phyloP scores from a whole-genome alignment of 2,113 vertebrate species.

The Apaloderma vittatum region DNA sequence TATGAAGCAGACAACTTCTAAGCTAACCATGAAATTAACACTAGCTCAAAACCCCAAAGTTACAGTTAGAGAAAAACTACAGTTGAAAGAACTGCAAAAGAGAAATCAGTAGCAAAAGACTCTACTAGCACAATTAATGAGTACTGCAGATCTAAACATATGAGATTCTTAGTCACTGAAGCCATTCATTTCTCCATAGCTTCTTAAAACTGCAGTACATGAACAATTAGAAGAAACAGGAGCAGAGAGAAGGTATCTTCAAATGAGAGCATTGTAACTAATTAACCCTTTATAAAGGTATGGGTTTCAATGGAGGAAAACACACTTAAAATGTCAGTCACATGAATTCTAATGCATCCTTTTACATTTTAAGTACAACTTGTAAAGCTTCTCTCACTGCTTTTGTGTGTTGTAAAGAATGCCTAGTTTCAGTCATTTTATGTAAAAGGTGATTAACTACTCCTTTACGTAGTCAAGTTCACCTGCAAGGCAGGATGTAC shows the following conservation, averaged over 20 bases:
- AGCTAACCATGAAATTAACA: not conserved
- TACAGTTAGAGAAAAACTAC: not conserved
- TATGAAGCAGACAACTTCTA: not conserved
- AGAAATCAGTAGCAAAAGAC: not conserved
- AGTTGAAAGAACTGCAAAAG: not conserved
- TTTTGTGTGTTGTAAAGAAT: not conserved
- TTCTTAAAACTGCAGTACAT: not conserved
- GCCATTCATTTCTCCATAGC: not conserved
- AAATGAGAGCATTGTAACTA: not conserved
- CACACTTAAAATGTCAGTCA: not conserved
- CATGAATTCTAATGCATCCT: not conserved
- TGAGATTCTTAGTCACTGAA: not conserved
- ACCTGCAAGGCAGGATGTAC: not conserved
- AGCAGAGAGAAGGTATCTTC: not conserved
- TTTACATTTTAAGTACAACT: not conserved
- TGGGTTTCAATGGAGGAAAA: not conserved
- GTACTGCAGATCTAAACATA: not conserved
- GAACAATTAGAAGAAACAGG: not conserved
- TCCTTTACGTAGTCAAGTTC: not conserved
- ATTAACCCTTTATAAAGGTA: not conserved
- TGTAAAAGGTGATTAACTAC: not conserved
- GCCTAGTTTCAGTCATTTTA: not conserved
- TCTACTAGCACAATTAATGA: not conserved
- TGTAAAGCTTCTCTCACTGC: not conserved
- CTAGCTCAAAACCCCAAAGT: not conserved